Evolutionary conservation across 2,888 invertebrate genomes (phyloP).

Genomic region (Cosmorhoe ocellata): DNA sequence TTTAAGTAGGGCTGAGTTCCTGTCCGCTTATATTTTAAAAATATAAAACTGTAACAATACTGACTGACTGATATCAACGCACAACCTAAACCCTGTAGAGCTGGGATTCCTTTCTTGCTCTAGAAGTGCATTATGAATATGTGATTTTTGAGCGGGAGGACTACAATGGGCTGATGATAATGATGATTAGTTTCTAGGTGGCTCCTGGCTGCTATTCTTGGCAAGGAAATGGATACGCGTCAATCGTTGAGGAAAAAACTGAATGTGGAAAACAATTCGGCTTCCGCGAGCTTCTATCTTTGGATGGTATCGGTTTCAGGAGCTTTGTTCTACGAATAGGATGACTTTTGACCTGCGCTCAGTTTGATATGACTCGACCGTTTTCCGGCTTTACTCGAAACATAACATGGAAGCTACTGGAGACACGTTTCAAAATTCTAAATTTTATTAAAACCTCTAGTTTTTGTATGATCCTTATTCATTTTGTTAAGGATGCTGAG

Average conservation of each 20-base stretch:
- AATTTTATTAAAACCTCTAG: too few species aligned
- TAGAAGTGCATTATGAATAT: too few species aligned
- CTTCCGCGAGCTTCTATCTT: slow-evolving; percentile 68
- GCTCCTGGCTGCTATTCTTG: slow-evolving; percentile 54
- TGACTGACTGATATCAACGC: too few species aligned
- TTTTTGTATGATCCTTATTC: too few species aligned
- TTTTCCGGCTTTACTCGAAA: neutral
- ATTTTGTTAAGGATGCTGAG: too few species aligned
- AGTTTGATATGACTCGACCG: slow-evolving; percentile 20
- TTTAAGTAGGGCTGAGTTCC: neutral
- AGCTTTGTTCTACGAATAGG: slow-evolving; percentile 33
- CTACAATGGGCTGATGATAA: neutral
- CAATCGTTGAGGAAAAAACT: slow-evolving; percentile 67
- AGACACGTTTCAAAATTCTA: too few species aligned
- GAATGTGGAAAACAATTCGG: slow-evolving; percentile 59
- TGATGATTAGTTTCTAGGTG: neutral
- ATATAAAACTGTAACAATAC: too few species aligned
- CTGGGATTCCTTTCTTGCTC: too few species aligned
- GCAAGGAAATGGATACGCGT: slow-evolving; percentile 78
- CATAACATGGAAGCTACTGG: too few species aligned
- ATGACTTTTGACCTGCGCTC: slow-evolving; percentile 32
- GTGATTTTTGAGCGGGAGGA: too few species aligned
- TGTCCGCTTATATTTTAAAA: too few species aligned
- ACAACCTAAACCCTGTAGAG: too few species aligned
- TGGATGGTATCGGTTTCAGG: slow-evolving; percentile 62